Evolutionary conservation across 2,888 invertebrate genomes (phyloP).

Genomic region (Stramonita haemastoma): DNA sequence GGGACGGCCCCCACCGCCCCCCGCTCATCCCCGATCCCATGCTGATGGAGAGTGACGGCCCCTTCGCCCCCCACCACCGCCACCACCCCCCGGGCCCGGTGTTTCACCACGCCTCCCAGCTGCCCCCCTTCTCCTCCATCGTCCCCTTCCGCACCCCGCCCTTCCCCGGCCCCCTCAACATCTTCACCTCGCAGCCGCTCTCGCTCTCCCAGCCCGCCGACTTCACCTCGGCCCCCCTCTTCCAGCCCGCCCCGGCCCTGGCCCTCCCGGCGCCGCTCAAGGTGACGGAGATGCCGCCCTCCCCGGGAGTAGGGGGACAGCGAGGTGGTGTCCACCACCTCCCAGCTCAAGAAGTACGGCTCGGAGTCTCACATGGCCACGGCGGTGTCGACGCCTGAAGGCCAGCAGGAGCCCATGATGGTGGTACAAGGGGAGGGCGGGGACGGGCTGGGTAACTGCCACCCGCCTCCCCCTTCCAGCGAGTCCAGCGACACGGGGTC

Average conservation of each 20-base stretch:
- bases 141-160: conserved; percentile 52
- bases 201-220: conserved; percentile 45
- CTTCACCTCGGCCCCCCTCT: conserved; percentile 36
- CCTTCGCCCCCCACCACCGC: conserved; percentile 29
- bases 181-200: conserved; percentile 49
- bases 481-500: conserved; percentile 68
- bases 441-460: conserved; percentile 9
- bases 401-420: conserved; percentile 30
- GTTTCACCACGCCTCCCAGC: conserved; percentile 48
- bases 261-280: conserved; percentile 47
- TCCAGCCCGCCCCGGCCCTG: conserved; percentile 43
- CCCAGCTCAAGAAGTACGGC: conserved; percentile 63
- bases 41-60: conserved; percentile 38
- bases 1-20: conserved; percentile 38
- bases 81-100: conserved; percentile 38
- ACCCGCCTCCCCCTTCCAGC: conserved; percentile 50
- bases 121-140: conserved; percentile 63
- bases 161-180: conserved; percentile 54
- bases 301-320: conserved; percentile 36
- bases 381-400: conserved; percentile 50
- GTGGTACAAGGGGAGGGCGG: conserved; percentile 31
- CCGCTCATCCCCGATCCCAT: conserved; percentile 36
- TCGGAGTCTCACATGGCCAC: conserved; percentile 64
- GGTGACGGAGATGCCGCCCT: conserved; percentile 45
- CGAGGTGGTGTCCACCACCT: conserved; percentile 62